A percentile compares a stretch with the other conserved stretches of the same genome.
Evolutionary conservation across 2,113 vertebrate genomes (phyloP).

Genomic region (Camelus bactrianus): DNA sequence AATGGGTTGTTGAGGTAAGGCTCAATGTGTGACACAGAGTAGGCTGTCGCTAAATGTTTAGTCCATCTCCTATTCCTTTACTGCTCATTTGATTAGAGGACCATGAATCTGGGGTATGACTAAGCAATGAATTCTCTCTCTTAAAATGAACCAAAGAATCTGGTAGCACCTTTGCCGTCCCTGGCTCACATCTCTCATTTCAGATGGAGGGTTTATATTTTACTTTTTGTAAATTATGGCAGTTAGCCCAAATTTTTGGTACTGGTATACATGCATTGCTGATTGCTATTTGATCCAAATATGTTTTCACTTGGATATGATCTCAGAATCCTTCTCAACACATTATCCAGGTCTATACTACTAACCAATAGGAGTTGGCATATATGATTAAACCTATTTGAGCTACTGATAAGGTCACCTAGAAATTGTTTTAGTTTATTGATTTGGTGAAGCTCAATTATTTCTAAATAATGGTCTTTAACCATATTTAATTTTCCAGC

Average conservation of each 20-base stretch:
- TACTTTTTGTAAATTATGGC: conserved; percentile 18
- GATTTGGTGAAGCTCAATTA: conserved; percentile 57
- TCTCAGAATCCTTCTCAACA: conserved; percentile 54
- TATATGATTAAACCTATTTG: conserved; percentile 60
- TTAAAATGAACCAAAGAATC: conserved; percentile 43
- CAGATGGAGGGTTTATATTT: conserved; percentile 20
- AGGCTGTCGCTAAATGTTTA: conserved; percentile 9
- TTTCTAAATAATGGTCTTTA: conserved; percentile 65
- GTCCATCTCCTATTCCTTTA: background rate
- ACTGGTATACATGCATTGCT: background rate
- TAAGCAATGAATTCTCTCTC: conserved; percentile 9
- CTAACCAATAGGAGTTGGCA: background rate
- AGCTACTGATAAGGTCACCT: conserved; percentile 62
- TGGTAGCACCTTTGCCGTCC: background rate
- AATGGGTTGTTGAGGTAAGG: background rate
- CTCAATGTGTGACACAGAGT: background rate
- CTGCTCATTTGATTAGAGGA: background rate
- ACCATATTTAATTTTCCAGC: conserved; percentile 70
- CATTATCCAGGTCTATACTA: conserved; percentile 18
- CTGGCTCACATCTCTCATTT: conserved; percentile 22
- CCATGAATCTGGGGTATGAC: background rate
- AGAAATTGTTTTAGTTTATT: conserved; percentile 64
- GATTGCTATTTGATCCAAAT: conserved; percentile 32
- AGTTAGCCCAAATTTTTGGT: conserved; percentile 29
- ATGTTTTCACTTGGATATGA: conserved; percentile 42